These are phyloP conservation scores for Microcebus ravelobensis DNA, from an alignment of 2,113 vertebrate species.

Conservation along the genomic window DNA sequence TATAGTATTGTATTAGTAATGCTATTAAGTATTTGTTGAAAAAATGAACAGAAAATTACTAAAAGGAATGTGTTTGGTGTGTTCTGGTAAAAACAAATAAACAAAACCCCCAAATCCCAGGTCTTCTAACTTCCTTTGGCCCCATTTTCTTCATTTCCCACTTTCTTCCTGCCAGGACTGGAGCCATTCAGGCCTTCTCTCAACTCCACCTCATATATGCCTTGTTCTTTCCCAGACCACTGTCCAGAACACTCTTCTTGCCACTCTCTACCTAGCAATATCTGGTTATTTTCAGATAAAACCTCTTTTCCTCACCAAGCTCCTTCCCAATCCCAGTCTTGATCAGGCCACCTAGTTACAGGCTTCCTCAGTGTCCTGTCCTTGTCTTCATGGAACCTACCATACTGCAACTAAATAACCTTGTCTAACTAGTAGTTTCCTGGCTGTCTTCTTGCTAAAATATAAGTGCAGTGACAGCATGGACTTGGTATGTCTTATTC, in stretches of 20 bases:
- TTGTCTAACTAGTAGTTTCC: accelerated
- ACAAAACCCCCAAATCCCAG: not conserved
- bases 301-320: not conserved
- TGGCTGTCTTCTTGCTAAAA: not conserved
- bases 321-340: not conserved
- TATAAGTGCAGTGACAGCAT: accelerated
- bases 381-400: not conserved
- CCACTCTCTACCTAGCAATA: not conserved
- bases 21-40: not conserved
- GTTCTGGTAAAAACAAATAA: not conserved
- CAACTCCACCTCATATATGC: not conserved
- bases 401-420: accelerated
- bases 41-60: not conserved
- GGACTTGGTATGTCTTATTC: too few species aligned
- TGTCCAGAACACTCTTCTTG: not conserved
- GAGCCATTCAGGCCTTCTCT: not conserved
- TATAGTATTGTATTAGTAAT: accelerated
- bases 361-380: not conserved
- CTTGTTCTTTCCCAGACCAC: not conserved
- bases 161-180: not conserved
- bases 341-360: accelerated
- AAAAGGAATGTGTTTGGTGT: not conserved
- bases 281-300: not conserved
- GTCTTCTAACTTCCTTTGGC: not conserved
- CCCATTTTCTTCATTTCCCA: too few species aligned